phyloP scores from a whole-genome alignment of 1,140 invertebrate species.

The Pantala flavescens region DNA sequence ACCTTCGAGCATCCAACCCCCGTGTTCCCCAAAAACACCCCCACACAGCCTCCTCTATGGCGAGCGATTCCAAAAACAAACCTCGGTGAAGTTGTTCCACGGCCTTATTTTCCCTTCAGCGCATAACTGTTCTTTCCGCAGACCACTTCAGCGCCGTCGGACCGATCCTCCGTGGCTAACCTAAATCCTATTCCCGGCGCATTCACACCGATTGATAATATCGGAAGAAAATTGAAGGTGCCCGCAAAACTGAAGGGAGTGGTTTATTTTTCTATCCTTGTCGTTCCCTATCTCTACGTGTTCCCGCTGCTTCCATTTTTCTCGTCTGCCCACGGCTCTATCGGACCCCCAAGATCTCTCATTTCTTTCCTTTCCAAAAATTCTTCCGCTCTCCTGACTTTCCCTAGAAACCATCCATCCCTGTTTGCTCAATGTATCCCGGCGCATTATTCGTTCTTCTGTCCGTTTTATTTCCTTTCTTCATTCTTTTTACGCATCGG shows the following conservation, averaged over 20 bases:
- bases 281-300: too few species aligned
- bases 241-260: neutral
- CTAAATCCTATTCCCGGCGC: neutral
- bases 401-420: too few species aligned
- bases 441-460: too few species aligned
- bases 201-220: slow-evolving; percentile 10
- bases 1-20: neutral
- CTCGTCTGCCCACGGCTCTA: too few species aligned
- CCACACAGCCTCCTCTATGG: neutral
- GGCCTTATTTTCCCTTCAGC: neutral
- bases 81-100: neutral
- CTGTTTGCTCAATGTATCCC: too few species aligned
- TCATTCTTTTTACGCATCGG: too few species aligned
- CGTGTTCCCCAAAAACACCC: neutral
- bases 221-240: neutral
- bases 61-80: neutral
- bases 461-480: too few species aligned
- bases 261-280: neutral
- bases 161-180: neutral
- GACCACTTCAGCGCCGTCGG: neutral
- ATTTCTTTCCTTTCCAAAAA: too few species aligned
- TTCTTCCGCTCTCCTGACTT: too few species aligned
- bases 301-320: too few species aligned
- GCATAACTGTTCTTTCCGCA: neutral
- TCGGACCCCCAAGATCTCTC: too few species aligned